Conservation (phyloP, 2,888 invertebrate genomes). For the Brenthis hecate region DNA sequence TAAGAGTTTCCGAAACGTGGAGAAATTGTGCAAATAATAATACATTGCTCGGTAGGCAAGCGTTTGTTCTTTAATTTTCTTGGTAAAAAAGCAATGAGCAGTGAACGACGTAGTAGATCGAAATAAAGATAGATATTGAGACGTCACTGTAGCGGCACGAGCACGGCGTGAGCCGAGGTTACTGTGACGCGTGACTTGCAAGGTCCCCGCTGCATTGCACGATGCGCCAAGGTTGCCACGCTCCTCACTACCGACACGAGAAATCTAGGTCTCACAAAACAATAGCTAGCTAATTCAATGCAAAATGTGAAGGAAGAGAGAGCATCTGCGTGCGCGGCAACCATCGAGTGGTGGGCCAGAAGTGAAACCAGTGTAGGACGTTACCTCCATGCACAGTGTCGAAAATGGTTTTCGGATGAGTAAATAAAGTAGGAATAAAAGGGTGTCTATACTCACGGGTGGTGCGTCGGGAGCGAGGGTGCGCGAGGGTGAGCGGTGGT, state of each 20-base stretch:
- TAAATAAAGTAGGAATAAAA: conserved; percentile 41
- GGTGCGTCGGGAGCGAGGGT: conserved; percentile 40
- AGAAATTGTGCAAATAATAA: conserved; percentile 12
- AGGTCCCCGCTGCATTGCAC: conserved; percentile 82
- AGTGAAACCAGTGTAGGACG: conserved; percentile 72
- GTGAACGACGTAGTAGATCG: conserved; percentile 53
- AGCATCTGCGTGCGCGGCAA: conserved; percentile 37
- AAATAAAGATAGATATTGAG: conserved; percentile 45
- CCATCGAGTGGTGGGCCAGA: conserved; percentile 43
- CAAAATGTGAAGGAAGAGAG: conserved; percentile 41
- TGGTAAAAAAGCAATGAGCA: conserved; percentile 56
- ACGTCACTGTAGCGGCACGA: conserved; percentile 65
- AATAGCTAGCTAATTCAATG: conserved; percentile 38
- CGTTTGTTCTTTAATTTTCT: conserved; percentile 6
- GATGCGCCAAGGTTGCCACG: conserved; percentile 81
- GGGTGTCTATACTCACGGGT: conserved; percentile 47
- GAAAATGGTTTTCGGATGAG: conserved; percentile 47
- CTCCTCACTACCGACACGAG: conserved; percentile 61
- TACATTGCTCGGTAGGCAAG: conserved; percentile 49
- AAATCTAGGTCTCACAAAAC: conserved; percentile 53
- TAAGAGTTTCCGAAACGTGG: conserved; percentile 18
- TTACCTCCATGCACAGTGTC: conserved; percentile 59
- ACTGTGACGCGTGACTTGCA: conserved; percentile 83
- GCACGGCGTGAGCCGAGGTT: conserved; percentile 80
- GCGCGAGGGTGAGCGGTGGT: conserved; percentile 47